A percentile compares a stretch with the other conserved stretches of the same genome.
Conservation (phyloP, 2,888 invertebrate species). For the Rotaria sp. region DNA sequence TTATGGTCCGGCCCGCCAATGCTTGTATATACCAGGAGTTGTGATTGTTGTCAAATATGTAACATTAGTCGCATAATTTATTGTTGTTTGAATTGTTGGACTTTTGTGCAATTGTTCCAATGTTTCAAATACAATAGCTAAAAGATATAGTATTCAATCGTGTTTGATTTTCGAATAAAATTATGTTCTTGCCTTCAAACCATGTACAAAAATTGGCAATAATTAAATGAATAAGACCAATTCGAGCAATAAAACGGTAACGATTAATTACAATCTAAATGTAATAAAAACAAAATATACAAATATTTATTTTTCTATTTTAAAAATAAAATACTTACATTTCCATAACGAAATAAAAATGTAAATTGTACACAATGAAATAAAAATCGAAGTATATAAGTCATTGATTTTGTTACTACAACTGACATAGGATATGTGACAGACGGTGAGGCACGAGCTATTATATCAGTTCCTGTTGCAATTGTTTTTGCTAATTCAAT, state of each 20-base stretch:
- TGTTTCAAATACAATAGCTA: slow-evolving; percentile 19
- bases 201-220: slow-evolving; percentile 39
- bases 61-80: too few relatives aligned
- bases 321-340: slow-evolving; percentile 3
- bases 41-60: too few relatives aligned
- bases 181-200: slow-evolving; percentile 24
- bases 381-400: slow-evolving; percentile 26
- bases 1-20: too few relatives aligned
- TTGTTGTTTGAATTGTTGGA: too few relatives aligned
- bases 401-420: background rate
- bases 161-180: background rate
- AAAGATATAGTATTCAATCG: background rate
- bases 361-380: slow-evolving; percentile 37
- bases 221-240: slow-evolving; percentile 34
- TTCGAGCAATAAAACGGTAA: background rate
- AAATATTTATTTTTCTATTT: background rate
- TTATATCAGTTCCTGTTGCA: background rate
- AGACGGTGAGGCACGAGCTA: background rate
- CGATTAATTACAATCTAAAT: slow-evolving; percentile 25
- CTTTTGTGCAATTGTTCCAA: background rate
- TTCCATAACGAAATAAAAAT: slow-evolving; percentile 33
- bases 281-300: background rate
- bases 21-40: too few relatives aligned
- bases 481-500: slow-evolving; percentile 11
- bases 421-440: background rate